Percentiles rank a stretch among this genome's conserved stretches.
These are phyloP conservation scores for Crocodylus rhombifer DNA, from an alignment of 2,797 vertebrate species.

Conservation along the genomic window DNA sequence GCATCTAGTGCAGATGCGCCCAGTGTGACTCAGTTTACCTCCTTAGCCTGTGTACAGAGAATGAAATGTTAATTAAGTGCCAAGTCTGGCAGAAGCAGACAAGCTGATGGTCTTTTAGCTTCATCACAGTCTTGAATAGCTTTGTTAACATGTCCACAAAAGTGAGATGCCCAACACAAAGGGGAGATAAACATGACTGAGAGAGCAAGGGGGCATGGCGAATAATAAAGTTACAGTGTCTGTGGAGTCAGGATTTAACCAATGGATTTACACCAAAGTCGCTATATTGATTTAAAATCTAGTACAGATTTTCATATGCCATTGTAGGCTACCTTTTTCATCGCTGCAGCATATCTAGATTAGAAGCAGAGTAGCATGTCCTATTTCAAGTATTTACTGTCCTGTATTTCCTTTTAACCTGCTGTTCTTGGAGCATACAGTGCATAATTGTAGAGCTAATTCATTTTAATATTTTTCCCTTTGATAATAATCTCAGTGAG, in stretches of 20 bases:
- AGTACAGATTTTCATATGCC: background rate
- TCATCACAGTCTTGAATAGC: too few species aligned
- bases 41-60: too few species aligned
- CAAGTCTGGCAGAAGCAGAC: too few species aligned
- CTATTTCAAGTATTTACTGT: background rate
- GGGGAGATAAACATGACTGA: background rate
- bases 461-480: background rate
- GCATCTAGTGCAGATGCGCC: too few species aligned
- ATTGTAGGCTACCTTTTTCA: background rate
- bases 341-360: background rate
- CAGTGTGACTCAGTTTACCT: too few species aligned
- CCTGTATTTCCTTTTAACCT: background rate
- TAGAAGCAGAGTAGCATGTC: background rate
- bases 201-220: background rate
- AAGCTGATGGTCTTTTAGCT: too few species aligned
- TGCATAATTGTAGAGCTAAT: background rate
- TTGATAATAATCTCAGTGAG: background rate
- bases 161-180: too few species aligned
- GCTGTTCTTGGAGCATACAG: too few species aligned
- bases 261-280: background rate
- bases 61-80: too few species aligned
- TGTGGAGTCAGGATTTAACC: background rate
- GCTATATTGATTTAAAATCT: background rate
- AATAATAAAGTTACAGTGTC: background rate
- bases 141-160: too few species aligned